Evolutionary conservation across 1,140 invertebrate species (phyloP), one percentile per base, ranked within the genome.

Genomic region (Dreissena polymorpha): DNA sequence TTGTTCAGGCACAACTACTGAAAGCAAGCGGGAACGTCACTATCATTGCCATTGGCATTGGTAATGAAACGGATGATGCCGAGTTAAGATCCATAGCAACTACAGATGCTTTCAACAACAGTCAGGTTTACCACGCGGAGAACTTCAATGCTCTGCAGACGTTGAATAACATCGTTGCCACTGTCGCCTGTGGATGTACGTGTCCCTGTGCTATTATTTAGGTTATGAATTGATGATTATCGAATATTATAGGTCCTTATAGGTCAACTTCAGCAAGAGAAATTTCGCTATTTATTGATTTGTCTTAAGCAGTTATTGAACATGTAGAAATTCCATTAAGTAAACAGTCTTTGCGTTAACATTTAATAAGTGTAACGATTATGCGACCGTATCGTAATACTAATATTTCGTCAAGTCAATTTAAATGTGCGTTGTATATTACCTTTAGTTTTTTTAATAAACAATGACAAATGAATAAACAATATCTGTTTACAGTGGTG

Each of bases 41-140:
- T 7, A 51, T 81, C 7, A 71, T 81, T 64, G 78, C 78, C 6
- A 72, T 81, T 64, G 78, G 78, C 50, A 57, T 81, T 0, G 78
- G 78, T 3, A 71, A 72, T 51, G 18, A 14, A 10, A 72, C 68
- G 10, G 68, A 81, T 65, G 18, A 25, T 2, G 53, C 60, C 21
- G 78, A 81, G 16, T 27, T 81, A n/a, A 64, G 29, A 13, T 49
- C 50, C 14, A 60, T 81, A 10, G 78, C 78, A 14, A 60, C 78
- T 23, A 0, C 51, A 23, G 78, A 81, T 53, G 23, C 2, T 14
- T 57, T 12, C 2, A 60, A 60, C 64, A 25, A 49, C n/a, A 71
- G 29, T 53, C 60, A 63, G 10, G 57, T 81, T 29, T 72, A 72
- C 57, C 18, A 64, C 21, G 78, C 72, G 12, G 78, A 57, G 10